These are phyloP conservation scores for Xiphydria camelus DNA, from an alignment of 2,888 invertebrate species.

Conservation along the genomic window DNA sequence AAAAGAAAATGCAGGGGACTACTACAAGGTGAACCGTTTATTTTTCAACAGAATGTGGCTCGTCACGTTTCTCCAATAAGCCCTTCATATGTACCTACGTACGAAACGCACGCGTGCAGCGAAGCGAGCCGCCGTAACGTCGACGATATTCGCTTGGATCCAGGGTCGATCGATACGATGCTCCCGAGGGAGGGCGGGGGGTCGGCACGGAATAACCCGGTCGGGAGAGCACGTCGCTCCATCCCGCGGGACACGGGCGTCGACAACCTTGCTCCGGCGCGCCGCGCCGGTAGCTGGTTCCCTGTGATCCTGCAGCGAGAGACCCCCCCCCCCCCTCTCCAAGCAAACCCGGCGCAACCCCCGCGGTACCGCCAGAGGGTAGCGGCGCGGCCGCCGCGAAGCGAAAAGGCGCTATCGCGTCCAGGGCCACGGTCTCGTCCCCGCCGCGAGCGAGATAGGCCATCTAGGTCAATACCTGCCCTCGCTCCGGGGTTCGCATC, in stretches of 20 bases:
- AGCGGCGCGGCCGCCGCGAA: neutral
- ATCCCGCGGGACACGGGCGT: conserved; percentile 14
- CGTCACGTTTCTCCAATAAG: no score
- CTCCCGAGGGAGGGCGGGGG: no score
- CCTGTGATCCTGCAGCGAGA: conserved; percentile 10
- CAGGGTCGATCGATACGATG: conserved; percentile 34
- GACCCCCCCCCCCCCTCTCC: neutral
- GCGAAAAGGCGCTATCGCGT: conserved; percentile 8
- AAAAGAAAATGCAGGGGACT: no score
- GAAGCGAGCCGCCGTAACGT: no score
- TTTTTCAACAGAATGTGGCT: no score
- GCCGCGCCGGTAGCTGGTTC: conserved; percentile 14
- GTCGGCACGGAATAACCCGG: conserved; percentile 22
- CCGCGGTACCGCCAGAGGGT: neutral
- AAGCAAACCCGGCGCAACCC: conserved; percentile 1
- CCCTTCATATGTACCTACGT: no score
- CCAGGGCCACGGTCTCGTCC: conserved; percentile 34
- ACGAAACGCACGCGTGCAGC: no score
- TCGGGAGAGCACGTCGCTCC: no score
- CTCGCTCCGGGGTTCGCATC: conserved; percentile 39
- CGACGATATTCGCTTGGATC: no score
- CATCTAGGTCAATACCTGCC: conserved; percentile 41
- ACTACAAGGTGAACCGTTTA: no score
- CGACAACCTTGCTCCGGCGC: conserved; percentile 10
- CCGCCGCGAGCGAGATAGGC: conserved; percentile 11